These are phyloP conservation scores for Augochlora pura DNA, from an alignment of 1,140 invertebrate genomes.

Conservation along the genomic window DNA sequence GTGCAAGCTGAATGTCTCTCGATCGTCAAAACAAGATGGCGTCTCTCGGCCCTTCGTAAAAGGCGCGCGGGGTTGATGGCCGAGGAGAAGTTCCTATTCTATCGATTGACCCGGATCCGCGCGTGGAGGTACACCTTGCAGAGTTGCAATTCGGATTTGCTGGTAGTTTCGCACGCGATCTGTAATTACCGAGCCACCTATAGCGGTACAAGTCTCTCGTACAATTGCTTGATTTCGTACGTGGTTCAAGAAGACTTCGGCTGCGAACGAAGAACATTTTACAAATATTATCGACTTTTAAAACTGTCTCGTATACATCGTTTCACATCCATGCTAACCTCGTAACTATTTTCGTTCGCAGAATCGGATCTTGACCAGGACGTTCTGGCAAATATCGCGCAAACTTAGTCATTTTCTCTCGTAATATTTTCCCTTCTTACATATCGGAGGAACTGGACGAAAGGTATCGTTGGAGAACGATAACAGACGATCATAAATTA, in stretches of 20 bases:
- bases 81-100: constrained; percentile 13
- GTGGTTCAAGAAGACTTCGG: not conserved
- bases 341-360: too few relatives aligned
- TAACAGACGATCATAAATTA: too few relatives aligned
- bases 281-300: not conserved
- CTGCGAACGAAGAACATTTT: not conserved
- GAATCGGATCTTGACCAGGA: too few relatives aligned
- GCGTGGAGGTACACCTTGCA: not conserved
- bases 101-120: constrained; percentile 39
- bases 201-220: not conserved
- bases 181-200: constrained; percentile 37
- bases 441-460: too few relatives aligned
- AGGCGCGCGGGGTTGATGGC: constrained; percentile 8
- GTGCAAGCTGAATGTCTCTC: not conserved
- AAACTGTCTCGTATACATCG: too few relatives aligned
- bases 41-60: not conserved
- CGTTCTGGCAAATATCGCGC: too few relatives aligned
- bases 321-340: too few relatives aligned
- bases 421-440: too few relatives aligned
- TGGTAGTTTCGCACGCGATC: constrained; percentile 34
- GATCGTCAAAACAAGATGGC: constrained; percentile 3
- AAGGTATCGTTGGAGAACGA: too few relatives aligned
- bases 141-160: constrained; percentile 30
- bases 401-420: too few relatives aligned
- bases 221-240: constrained; percentile 6